Percentiles rank a stretch among this genome's conserved stretches.
phyloP scores from a whole-genome alignment of 2,113 vertebrate genomes.

The Odobenus rosmarus region DNA sequence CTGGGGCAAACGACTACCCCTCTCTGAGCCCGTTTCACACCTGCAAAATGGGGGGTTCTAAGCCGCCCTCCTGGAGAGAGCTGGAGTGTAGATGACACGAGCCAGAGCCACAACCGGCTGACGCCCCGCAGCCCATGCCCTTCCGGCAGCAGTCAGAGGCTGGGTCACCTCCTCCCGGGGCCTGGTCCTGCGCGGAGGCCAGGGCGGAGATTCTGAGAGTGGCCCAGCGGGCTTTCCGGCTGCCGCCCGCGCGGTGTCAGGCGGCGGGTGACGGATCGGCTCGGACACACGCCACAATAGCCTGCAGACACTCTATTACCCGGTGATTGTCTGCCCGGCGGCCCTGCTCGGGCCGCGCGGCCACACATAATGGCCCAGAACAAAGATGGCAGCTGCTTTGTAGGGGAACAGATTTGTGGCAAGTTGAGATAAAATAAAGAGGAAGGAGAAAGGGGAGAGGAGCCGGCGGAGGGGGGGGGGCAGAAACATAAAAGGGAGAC shows the following conservation, averaged over 20 bases:
- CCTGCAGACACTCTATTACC: constrained; percentile 84
- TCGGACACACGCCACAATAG: constrained; percentile 82
- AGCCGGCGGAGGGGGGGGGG: background rate
- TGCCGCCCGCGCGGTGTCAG: constrained; percentile 73
- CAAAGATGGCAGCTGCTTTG: constrained; percentile 90
- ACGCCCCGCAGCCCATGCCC: background rate
- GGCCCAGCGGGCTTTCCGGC: background rate
- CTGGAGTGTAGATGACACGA: no score
- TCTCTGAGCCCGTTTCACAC: background rate
- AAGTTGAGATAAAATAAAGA: constrained; percentile 87
- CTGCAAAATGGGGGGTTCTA: no score
- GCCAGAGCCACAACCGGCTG: fast-evolving
- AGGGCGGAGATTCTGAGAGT: background rate
- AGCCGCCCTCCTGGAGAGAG: background rate
- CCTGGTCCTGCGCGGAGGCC: background rate
- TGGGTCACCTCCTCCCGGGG: fast-evolving
- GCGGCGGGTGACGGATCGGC: constrained; percentile 81
- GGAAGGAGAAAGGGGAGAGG: constrained; percentile 80
- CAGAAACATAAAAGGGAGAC: background rate
- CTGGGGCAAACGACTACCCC: background rate
- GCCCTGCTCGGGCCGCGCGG: constrained; percentile 77
- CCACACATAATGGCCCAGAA: constrained; percentile 86
- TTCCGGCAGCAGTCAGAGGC: no score
- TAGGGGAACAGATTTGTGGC: constrained; percentile 85
- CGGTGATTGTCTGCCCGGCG: constrained; percentile 85